Conservation (phyloP, 2,888 invertebrate species). For the Ophioninae sp. region DNA sequence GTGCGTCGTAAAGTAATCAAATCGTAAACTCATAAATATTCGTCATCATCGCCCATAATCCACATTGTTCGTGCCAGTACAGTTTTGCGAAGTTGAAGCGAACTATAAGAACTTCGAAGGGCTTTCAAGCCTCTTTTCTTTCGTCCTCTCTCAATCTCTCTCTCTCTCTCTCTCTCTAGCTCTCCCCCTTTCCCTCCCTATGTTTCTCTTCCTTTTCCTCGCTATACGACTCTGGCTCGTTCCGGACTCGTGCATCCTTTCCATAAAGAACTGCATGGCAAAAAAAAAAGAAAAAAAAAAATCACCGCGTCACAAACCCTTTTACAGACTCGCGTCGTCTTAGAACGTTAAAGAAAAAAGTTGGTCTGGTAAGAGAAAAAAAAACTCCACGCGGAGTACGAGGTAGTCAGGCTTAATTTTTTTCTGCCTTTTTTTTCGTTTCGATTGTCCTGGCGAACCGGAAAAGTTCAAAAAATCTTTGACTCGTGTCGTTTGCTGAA, state of each 20-base stretch:
- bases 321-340: slow-evolving; percentile 28
- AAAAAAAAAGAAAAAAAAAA: slow-evolving; percentile 21
- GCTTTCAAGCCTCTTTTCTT: slow-evolving; percentile 20
- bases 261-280: slow-evolving; percentile 34
- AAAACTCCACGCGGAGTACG: slow-evolving; percentile 22
- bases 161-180: slow-evolving; percentile 8
- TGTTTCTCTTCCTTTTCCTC: slow-evolving; percentile 14
- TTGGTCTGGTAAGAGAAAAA: slow-evolving; percentile 23
- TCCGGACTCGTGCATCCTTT: slow-evolving; percentile 44
- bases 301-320: slow-evolving; percentile 29
- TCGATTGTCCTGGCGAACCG: background rate
- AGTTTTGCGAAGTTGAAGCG: slow-evolving; percentile 55
- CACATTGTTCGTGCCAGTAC: slow-evolving; percentile 67
- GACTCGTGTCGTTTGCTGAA: background rate
- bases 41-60: slow-evolving; percentile 77
- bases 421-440: slow-evolving; percentile 9
- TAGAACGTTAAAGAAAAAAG: slow-evolving; percentile 17
- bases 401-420: slow-evolving; percentile 25
- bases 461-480: slow-evolving; percentile 19
- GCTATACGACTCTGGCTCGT: slow-evolving; percentile 36
- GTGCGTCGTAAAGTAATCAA: slow-evolving; percentile 72
- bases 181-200: slow-evolving; percentile 11
- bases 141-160: background rate
- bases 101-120: slow-evolving; percentile 13
- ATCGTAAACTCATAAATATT: slow-evolving; percentile 78